Base-by-base conservation (phyloP, 2,113 vertebrate genomes). In the Syngnathus floridae region DNA sequence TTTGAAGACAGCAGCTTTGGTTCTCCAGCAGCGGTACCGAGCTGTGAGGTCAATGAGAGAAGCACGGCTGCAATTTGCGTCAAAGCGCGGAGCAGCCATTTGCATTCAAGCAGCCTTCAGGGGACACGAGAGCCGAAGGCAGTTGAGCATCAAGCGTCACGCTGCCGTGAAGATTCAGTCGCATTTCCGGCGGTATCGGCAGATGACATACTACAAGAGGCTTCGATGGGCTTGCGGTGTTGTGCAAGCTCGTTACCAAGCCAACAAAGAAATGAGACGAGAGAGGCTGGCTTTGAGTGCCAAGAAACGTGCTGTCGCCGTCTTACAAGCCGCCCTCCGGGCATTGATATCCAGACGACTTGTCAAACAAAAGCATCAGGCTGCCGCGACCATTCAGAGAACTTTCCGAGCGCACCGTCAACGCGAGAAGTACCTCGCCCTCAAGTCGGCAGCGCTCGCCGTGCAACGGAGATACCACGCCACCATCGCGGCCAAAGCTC, bases 111-210 rank as follows among this genome's bases (percentile, higher is more conserved):
- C 94, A 4, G 40, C 84, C 1, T 96, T 90, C 89, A 93, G 89
- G 73, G 91, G 92, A 13, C 82, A 49, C 60, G 10, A 11, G 13
- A 81, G 82, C 38, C 90, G 93, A 61, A 88, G 73, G 75, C 73
- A 55, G 1, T 59, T 93, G 61, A 70, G 52, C 43, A 75, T 41
- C 64, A 55, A 86, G 21, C 86, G 62, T 2, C 1, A 12, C 0
- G 85, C 90, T 51, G 93, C 93, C 10, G 45, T 84, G n/a, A 21
- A 82, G 37, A 92, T 98, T 78, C 96, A 99, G 70, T 87, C 93
- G 1, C 85, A 73, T 64, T 91, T 92, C 22, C 89, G 92, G 77
- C 93, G 82, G 86, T 72, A 92, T 7, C 26, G 76, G 38, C 82
- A 80, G 35, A 89, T 52, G 1, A 69, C 38, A 7, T 76, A 57